Evolutionary conservation across 1,140 invertebrate species (phyloP), one percentile per base, ranked within the genome.

Genomic region (Lasioglossum albipes): DNA sequence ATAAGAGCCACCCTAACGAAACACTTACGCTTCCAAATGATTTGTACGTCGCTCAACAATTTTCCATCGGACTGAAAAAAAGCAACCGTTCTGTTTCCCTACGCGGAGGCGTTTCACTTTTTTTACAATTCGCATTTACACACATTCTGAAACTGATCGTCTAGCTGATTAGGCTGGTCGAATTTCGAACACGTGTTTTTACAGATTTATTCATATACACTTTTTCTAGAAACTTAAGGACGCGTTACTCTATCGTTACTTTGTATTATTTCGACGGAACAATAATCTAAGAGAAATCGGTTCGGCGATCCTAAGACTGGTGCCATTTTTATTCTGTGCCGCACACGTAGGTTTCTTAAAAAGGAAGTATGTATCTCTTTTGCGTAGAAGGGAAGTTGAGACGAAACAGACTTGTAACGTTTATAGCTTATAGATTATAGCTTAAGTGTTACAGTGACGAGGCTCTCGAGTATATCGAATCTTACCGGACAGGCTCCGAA

Each of bases 271-370:
- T 72, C 54, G 64, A 27, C 52, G 13, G 7, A 64, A 72, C 22
- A 71, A 41, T 66, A 74, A 31, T 59, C 18, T 22, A n/a, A 13
- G n/a, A 79, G 9, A 74, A 66, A 74, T 59, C 52, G 45, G 62
- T 80, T 75, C 27, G 75, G 10, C 62, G 45, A 61, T 80, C 54
- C n/a, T 80, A 75, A 75, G 66, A 80, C 42, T 75, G 79, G 71
- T 80, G 79, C 73, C 79, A 80, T 80, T 57, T 74, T 75, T n/a
- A 6, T 80, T 45, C 42, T 80, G 22, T 41, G n/a, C 20, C 42
- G 57, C 2, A 36, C 54, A 61, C 12, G 12, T 16, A 67, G 65
- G 61, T 36, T 59, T 61, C 45, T 18, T 68, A 41, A 68, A 57
- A 36, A 36, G 5, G 27, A 27, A 27, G 27, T 27, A 31, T 67